Evolutionary conservation across 2,888 invertebrate genomes (phyloP).

Genomic region (Pherbina coryleti): DNA sequence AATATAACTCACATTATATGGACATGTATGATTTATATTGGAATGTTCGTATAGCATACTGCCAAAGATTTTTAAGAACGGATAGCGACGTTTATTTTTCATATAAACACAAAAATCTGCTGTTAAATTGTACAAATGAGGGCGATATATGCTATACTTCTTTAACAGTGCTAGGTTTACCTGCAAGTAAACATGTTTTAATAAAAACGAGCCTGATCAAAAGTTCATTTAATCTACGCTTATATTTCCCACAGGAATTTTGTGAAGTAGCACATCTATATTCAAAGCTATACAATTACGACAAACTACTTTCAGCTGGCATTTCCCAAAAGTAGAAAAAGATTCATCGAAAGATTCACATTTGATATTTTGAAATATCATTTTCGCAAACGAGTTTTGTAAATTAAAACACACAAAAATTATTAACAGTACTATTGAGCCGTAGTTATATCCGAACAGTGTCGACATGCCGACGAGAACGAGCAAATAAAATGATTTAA

Average conservation of each 20-base stretch:
- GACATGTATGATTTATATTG: conserved; percentile 38
- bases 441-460: no score
- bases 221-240: conserved; percentile 5
- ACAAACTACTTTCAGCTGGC: conserved; percentile 7
- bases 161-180: background rate
- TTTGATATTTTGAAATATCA: conserved; percentile 17
- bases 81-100: background rate
- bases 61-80: conserved; percentile 6
- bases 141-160: conserved; percentile 23
- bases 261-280: conserved; percentile 5
- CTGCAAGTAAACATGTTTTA: background rate
- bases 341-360: conserved; percentile 15
- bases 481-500: no score
- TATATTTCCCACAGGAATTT: conserved; percentile 25
- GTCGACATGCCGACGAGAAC: no score
- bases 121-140: conserved; percentile 27
- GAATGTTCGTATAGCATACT: background rate
- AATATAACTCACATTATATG: conserved; percentile 28
- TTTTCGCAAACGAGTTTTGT: background rate
- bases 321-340: conserved; percentile 7
- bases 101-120: conserved; percentile 26
- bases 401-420: no score
- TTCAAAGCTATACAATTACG: conserved; percentile 11
- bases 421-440: no score
- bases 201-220: background rate